These are phyloP conservation scores for Myiotriccus ornatus DNA, from an alignment of 2,797 vertebrate species.

Conservation along the genomic window DNA sequence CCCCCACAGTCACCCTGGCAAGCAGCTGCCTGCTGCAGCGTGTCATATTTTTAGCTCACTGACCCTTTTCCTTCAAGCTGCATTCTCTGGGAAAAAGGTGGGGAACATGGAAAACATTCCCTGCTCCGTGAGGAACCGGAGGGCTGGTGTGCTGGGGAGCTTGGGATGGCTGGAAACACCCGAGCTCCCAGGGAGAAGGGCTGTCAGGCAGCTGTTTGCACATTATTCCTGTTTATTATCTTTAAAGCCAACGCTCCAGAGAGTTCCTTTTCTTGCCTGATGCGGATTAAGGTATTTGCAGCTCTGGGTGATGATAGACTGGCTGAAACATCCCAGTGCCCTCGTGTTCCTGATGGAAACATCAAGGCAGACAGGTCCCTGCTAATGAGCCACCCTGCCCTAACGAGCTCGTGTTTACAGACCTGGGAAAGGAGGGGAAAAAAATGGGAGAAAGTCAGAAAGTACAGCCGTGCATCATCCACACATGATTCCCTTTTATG, in stretches of 20 bases:
- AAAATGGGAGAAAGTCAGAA: background rate
- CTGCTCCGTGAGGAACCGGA: background rate
- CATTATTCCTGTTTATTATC: background rate
- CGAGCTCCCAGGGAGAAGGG: rapidly evolving
- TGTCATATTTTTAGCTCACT: background rate
- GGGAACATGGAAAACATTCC: background rate
- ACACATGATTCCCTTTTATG: background rate
- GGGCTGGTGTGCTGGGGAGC: background rate
- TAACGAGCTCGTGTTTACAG: background rate
- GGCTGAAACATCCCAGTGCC: background rate
- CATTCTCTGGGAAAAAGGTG: background rate
- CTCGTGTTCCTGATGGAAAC: background rate
- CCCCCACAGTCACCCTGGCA: background rate
- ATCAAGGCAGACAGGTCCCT: background rate
- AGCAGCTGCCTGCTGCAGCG: background rate
- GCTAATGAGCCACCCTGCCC: slow-evolving; percentile 9
- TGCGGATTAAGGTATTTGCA: background rate
- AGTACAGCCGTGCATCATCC: background rate
- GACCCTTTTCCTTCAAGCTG: background rate
- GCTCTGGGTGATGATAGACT: background rate
- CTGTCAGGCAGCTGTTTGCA: background rate
- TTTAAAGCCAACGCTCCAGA: background rate
- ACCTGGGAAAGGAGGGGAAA: background rate
- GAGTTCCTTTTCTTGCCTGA: background rate
- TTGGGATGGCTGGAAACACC: background rate